Percentiles rank a stretch among this genome's conserved stretches.
Conservation (phyloP, 1,140 invertebrate species). For the Tyrophagus putrescentiae region DNA sequence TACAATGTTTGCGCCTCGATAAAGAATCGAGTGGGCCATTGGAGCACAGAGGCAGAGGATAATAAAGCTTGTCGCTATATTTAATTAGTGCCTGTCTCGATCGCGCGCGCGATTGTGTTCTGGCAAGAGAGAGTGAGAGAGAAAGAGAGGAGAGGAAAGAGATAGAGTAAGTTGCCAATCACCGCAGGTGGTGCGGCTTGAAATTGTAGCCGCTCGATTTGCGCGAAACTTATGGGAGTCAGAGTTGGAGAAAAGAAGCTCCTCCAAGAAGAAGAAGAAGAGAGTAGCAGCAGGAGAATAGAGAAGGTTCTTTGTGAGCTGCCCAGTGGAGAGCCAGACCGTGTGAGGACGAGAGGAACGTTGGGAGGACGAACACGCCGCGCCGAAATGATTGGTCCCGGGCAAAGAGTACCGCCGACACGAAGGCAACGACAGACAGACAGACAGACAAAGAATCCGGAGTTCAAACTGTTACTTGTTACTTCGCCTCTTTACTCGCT, state of each 20-base stretch:
- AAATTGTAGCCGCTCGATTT: not conserved
- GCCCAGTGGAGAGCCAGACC: too few relatives aligned
- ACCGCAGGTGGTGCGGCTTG: conserved; percentile 1
- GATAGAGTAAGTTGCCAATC: not conserved
- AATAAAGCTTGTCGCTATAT: conserved; percentile 1
- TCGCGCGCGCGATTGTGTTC: not conserved
- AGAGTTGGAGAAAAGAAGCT: not conserved
- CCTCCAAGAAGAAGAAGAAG: too few relatives aligned
- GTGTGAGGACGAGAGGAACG: too few relatives aligned
- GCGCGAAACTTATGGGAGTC: conserved; percentile 4
- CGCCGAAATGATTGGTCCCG: not conserved
- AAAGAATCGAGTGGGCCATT: not conserved
- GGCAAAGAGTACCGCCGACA: not conserved
- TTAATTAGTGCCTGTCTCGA: conserved; percentile 12
- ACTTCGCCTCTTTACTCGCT: not conserved
- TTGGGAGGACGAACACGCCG: too few relatives aligned
- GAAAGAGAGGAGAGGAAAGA: too few relatives aligned
- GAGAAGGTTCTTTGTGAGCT: too few relatives aligned
- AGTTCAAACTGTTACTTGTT: conserved; percentile 13
- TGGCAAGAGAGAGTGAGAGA: not conserved
- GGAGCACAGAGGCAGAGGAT: not conserved
- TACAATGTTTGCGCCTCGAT: not conserved
- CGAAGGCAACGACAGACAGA: not conserved
- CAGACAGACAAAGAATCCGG: conserved; percentile 14
- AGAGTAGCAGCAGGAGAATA: too few relatives aligned